Base-by-base conservation (phyloP, 2,113 vertebrate species). In the Erpornis zantholeuca region DNA sequence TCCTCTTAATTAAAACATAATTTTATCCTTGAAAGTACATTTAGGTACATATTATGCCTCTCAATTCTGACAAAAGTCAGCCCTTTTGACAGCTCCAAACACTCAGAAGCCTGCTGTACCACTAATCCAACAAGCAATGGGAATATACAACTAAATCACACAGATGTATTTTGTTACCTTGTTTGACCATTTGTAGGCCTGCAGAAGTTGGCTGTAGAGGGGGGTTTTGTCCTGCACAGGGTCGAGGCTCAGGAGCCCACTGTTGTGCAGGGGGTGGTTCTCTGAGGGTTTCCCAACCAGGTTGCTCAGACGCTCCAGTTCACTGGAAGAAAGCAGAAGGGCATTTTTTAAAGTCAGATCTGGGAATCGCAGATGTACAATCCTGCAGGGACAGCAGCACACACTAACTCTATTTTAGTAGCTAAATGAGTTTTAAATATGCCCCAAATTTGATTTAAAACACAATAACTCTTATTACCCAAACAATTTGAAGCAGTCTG, bases 101-200 rank as follows among this genome's bases (percentile, higher is more conserved):
- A 27, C n/a, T 45, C n/a, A 15, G 17, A 29, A 17, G 11, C 22
- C 42, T 50, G 47, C n/a, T 15, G 42, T 5, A 22, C 2, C 27
- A 40, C 36, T 56, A 15, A 40, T 14, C 24, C 57, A 77, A 38
- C 14, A 3, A 3, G 35, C 72, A n/a, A 6, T 9, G 86, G 42
- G 49, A 89, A 87, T 1, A 17, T 12, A 42, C 47, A 65, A 28
- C 7, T 9, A 7, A 27, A 53, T 42, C 3, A 5, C 20, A 21
- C 1, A 11, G n/a, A 5, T 13, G 33, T 1, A 3, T 15, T 40
- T 5, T 31, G 47, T 95, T 97, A 99, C 99, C 99, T 99, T 99
- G 96, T 99, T 99, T 31, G 99, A 99, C 99, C 99, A 99, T 52
- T 99, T 99, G 94, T 99, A 99, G 3, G 99, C 99, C 92, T 99